Evolutionary conservation across 2,797 vertebrate genomes (phyloP), one percentile per base, ranked within the genome.

Genomic region (Hephaestus fuliginosus): DNA sequence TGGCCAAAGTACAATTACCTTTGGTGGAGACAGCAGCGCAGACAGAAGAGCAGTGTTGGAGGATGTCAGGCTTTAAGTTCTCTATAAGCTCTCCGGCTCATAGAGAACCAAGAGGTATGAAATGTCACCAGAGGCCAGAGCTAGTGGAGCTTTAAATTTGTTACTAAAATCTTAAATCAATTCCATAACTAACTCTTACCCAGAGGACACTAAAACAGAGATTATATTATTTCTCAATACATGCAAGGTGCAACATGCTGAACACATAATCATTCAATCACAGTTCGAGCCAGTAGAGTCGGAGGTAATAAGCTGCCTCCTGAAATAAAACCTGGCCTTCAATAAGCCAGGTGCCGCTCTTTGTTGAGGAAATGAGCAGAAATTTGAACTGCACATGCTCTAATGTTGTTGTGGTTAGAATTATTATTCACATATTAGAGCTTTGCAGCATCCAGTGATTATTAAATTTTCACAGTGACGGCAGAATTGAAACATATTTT

Each of bases 111-210:
- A 86, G 57, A 76, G 81, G 81, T 84, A 77, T 90, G 80, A 91
- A 87, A 89, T 83, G 86, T 78, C 12, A 82, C 90, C 84, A 75
- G 67, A 86, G 89, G 87, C 86, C 76, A 83, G 75, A 89, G 67
- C 83, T 78, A 74, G 70, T 73, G 41, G 57, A 78, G 85, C 83
- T 91, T 89, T 86, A 86, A 78, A 90, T 88, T 87, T 91, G 80
- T 77, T 87, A 65, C 84, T 86, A 77, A 91, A 92, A 84, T 87
- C 73, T 70, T 74, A 70, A 89, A 90, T 93, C 85, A 89, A 80
- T 88, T 90, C 78, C 46, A 43, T 78, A 75, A 81, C 69, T 74
- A 85, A 83, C 62, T 78, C 69, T 76, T 80, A 75, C 86, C 89
- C 72, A 46, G 78, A 80, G 87, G 82, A 86, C 82, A 70, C 58